Evolutionary conservation across 2,797 vertebrate species (phyloP), one percentile per base, ranked within the genome.

Genomic region (Erethizon dorsatum): DNA sequence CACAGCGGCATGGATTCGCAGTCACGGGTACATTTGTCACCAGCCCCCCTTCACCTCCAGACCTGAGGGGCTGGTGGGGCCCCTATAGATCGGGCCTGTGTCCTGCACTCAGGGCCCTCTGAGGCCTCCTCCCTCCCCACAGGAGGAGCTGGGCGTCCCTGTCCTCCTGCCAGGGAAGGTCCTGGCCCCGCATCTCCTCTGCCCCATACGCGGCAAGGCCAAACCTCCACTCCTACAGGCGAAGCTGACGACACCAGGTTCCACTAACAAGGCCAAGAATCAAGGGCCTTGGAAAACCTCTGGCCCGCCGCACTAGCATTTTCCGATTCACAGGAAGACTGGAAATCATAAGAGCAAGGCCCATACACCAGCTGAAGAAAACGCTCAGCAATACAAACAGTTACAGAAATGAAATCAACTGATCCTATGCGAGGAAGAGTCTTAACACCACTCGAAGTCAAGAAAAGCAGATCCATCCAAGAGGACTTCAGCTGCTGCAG

Each of bases 1-100:
- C 90, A 88, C 20, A 96, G 97, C 88, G 83, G 85, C 89, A 87
- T 50, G 89, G 97, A 96, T 89, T 52, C 56, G 54, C 84, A 59
- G 94, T 94, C 96, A 45, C 89, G 82, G 77, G 95, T 69, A 61
- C 31, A 88, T 95, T 95, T 79, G 69, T 97, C 73, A 83, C 47
- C 37, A 20, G 0, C 54, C 59, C n/a, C 93, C 97, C 79, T 61
- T 82, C 24, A 59, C 41, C 47, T 56, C 22, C n/a, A n/a, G 67
- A 63, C 92, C 67, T 45, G 9, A 6, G 47, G 86, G 11, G 28
- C 28, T n/a, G 9, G 2, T 3, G 24, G 12, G 47, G 22, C 41
- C 13, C 37, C 11, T 41, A 31, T 4, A 6, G 56, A 7, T 1
- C 2, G 1, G 10, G 77, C 54, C 56, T 1, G 2, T 5, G n/a